Evolutionary conservation across 2,888 invertebrate genomes (phyloP).

Genomic region (Lepidochrysops patricia): DNA sequence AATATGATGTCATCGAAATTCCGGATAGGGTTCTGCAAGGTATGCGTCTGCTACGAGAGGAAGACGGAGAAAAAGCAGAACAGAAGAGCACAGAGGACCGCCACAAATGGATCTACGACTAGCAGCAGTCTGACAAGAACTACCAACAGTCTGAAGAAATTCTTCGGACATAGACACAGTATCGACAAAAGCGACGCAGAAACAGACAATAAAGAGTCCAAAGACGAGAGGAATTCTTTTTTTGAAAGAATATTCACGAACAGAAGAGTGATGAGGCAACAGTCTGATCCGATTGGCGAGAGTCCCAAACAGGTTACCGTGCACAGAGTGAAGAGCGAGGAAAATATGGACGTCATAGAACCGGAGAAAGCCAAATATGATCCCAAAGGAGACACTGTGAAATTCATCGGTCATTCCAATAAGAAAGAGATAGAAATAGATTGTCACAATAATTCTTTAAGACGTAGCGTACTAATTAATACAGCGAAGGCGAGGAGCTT

Average conservation of each 20-base stretch:
- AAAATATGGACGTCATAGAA: conserved; percentile 34
- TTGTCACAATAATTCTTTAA: conserved; percentile 44
- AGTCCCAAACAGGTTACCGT: conserved; percentile 44
- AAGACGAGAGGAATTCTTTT: conserved; percentile 44
- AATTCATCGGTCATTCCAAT: conserved; percentile 57
- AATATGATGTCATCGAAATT: conserved; percentile 95
- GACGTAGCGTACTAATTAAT: conserved; percentile 68
- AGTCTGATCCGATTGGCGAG: conserved; percentile 55
- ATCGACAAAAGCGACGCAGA: conserved; percentile 55
- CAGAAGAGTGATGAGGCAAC: conserved; percentile 54
- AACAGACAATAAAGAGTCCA: conserved; percentile 37
- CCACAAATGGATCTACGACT: conserved; percentile 76
- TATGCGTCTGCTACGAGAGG: conserved; percentile 75
- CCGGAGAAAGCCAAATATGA: conserved; percentile 29
- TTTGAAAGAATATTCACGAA: conserved; percentile 53
- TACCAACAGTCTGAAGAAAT: conserved; percentile 72
- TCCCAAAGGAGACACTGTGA: conserved; percentile 32
- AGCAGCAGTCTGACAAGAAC: conserved; percentile 77
- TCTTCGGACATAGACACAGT: conserved; percentile 60
- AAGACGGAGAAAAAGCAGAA: conserved; percentile 52
- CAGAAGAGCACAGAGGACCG: conserved; percentile 61
- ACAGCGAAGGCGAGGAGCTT: conserved; percentile 59
- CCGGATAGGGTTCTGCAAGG: conserved; percentile 82
- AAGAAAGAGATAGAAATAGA: conserved; percentile 45
- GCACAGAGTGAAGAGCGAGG: conserved; percentile 57